Percentiles rank a stretch among this genome's conserved stretches.
Evolutionary conservation across 2,113 vertebrate species (phyloP).

Genomic region (Bungarus multicinctus): DNA sequence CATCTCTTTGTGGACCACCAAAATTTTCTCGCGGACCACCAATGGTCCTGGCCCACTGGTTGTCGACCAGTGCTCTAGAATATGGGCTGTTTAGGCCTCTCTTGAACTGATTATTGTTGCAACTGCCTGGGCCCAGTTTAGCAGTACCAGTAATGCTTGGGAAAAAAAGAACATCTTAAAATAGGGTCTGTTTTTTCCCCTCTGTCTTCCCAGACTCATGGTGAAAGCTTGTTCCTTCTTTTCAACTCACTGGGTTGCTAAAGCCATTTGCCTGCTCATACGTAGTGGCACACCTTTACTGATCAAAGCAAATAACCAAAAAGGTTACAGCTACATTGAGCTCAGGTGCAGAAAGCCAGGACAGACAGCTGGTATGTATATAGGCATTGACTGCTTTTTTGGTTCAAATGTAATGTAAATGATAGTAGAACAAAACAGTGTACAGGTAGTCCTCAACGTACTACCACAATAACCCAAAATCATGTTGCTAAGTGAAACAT

Average conservation of each 20-base stretch:
- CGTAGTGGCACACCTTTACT: slow-evolving; percentile 61
- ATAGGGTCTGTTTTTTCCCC: background rate
- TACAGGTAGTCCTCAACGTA: too few relatives aligned
- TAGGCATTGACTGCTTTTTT: background rate
- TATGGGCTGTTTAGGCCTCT: background rate
- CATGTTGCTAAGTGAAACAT: too few relatives aligned
- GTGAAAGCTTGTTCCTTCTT: slow-evolving; percentile 72
- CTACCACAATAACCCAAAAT: too few relatives aligned
- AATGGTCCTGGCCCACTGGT: too few relatives aligned
- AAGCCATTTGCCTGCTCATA: slow-evolving; percentile 58
- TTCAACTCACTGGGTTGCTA: slow-evolving; percentile 64
- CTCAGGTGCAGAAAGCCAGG: slow-evolving; percentile 62
- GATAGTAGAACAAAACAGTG: background rate
- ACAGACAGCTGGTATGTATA: slow-evolving; percentile 29
- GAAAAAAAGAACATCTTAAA: background rate
- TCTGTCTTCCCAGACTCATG: slow-evolving; percentile 57
- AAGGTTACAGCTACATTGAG: slow-evolving; percentile 66
- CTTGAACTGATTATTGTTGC: background rate
- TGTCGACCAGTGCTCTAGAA: background rate
- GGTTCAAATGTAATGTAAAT: background rate
- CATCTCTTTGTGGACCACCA: too few relatives aligned
- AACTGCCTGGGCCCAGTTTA: background rate
- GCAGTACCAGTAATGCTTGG: background rate
- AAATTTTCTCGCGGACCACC: too few relatives aligned
- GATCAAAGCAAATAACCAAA: slow-evolving; percentile 59